Evolutionary conservation across 2,797 vertebrate genomes (phyloP), one percentile per base, ranked within the genome.

Genomic region (Taenioides sp.): DNA sequence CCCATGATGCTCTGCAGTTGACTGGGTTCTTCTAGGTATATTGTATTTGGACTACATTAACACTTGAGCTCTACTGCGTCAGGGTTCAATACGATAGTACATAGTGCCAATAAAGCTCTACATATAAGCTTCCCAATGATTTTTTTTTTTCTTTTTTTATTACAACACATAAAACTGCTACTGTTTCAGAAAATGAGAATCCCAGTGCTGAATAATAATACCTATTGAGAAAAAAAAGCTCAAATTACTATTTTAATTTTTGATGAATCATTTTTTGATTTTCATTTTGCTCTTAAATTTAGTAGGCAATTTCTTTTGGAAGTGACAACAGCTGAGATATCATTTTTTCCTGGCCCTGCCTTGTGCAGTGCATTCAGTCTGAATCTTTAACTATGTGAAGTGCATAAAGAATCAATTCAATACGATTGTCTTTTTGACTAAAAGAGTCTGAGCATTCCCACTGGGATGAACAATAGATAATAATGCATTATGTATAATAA

Each of bases 11-110:
- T 57, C 70, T 67, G 52, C 60, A 40, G 47, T 23, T 27, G 60
- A 52, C 82, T 65, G 66, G 28, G 52, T 57, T 73, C 63, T 58
- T 22, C n/a, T 66, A 0, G 20, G 52, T 22, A 76, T 72, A 11
- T 54, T 12, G 65, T 16, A 16, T 64, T 67, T 71, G 73, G 80
- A 73, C 79, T 34, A 47, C 76, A 79, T 73, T 82, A 58, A 65
- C 67, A 77, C 85, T 11, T 60, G 20, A 11, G 10, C 3, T 55
- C 0, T 23, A 57, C 25, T 25, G 18, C 23, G 4, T 55, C n/a
- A 55, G 2, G 54, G 22, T 43, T 43, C 3, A 43, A 43, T 12
- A 43, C 4, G 43, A 47, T 47, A 47, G 1, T 1, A 47, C 4
- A 14, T 1, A 1, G 43, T 47, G 43, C 16, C 16, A 47, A 47